These are phyloP conservation scores for Labroides dimidiatus DNA, from an alignment of 2,797 vertebrate genomes.

Conservation along the genomic window DNA sequence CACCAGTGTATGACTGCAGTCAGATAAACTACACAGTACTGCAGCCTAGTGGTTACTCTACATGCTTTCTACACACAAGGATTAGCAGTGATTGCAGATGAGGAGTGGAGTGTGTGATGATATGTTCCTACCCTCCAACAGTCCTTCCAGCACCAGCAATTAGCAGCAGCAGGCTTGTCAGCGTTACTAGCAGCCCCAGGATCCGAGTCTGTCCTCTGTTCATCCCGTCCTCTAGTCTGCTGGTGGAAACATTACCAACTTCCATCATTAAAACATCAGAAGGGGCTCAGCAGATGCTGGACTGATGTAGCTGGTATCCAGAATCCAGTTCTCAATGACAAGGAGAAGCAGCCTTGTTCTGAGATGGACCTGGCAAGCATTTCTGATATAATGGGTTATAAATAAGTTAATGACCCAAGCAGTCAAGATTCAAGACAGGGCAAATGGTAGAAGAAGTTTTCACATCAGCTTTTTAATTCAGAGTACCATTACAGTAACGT, in stretches of 20 bases:
- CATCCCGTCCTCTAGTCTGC: conserved; percentile 33
- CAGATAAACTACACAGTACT: conserved; percentile 31
- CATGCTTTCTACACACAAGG: conserved; percentile 1
- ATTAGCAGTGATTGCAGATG: conserved; percentile 16
- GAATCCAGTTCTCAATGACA: neutral
- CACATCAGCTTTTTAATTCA: neutral
- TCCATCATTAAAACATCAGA: conserved; percentile 23
- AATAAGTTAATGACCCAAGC: conserved; percentile 1
- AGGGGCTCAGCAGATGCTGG: conserved; percentile 20
- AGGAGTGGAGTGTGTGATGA: neutral
- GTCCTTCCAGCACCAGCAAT: conserved; percentile 52
- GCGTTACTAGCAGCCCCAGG: conserved; percentile 28
- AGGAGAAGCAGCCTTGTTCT: neutral
- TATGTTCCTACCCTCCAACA: conserved; percentile 47
- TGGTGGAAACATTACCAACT: conserved; percentile 11
- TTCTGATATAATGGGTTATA: conserved; percentile 1
- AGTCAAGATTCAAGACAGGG: neutral
- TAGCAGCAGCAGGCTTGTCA: conserved; percentile 37
- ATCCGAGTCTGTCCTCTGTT: conserved; percentile 36
- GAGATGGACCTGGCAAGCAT: neutral
- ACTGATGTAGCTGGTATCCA: conserved; percentile 6
- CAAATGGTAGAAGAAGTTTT: neutral
- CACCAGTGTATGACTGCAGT: neutral
- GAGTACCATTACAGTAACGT: neutral
- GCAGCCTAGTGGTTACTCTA: conserved; percentile 48